Evolutionary conservation across 2,888 invertebrate species (phyloP), one percentile per base, ranked within the genome.

Genomic region (Labia minor): DNA sequence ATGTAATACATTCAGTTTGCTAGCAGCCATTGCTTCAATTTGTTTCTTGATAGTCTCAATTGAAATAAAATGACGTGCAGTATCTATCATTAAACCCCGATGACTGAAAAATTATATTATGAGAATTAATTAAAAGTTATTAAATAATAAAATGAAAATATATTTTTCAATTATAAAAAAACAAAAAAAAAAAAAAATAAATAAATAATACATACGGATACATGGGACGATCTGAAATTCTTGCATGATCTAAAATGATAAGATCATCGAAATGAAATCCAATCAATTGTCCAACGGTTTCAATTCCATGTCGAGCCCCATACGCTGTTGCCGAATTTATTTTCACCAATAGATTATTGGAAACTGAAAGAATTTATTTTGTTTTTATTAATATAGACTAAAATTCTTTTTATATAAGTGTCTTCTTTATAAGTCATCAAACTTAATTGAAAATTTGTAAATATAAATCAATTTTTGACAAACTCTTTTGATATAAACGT

Each of bases 1-100:
- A 75, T 96, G 96, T 62, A 96, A 84, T 0, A 93, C 90, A 75
- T 96, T 96, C 81, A 96, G 78, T 78, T 96, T 96, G 64, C 88
- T 88, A 18, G 89, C 83, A 1, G 90, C 88, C 89, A 96, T 92
- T 1, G 86, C 94, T 72, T 94, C 89, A 70, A 95, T 80, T 61
- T 66, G 66, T 70, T 82, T 83, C 72, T 85, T 82, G 19, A 92
- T 86, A 63, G 83, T 82, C 14, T 76, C 77, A 70, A 92, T 77
- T 0, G 91, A 86, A 20, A 96, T 81, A 75, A 86, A 98, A 78
- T 97, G 94, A 68, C 97, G 83, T 0, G 93, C 86, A 0, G 93
- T 89, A 75, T 98, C 98, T 62, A 98, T 76, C 67, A 95, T 81
- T 1, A 97, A 75, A 1, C 97, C 97, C 70, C 98, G 84, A 75